Base-by-base conservation (phyloP, 2,888 invertebrate genomes). In the Campoplex nolae region DNA sequence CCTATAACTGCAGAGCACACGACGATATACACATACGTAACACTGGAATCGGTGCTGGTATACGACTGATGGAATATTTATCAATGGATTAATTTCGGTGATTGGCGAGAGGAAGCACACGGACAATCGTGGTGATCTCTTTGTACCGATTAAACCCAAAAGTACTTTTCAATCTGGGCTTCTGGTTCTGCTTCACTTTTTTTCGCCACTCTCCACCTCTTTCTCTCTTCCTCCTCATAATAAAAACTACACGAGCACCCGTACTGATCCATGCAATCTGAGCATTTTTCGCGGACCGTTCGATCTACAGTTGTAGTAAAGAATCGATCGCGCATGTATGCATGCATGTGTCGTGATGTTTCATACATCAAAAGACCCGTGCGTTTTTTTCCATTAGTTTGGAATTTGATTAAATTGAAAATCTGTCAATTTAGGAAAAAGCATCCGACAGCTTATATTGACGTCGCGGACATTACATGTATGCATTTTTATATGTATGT, bases 351-450 rank as follows among this genome's bases (percentile, higher is more conserved):
- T 82, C 45, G 68, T 77, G 75, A 79, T 85, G 70, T 88, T 89
- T 90, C 90, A 88, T 90, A 89, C 91, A 92, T 93, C 93, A 93
- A 93, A 93, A 92, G 93, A 93, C 92, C 92, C 91, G 91, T 8
- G 93, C 92, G 93, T 93, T 94, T 92, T 83, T 93, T 93, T 93
- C 93, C 94, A 93, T 94, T 94, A 93, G 93, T 94, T 93, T 92
- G 93, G 90, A 93, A 92, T 93, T 94, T 93, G 94, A 94, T 94
- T 93, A 93, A 93, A 94, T 94, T 93, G 94, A 94, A 93, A 94
- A 94, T 94, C 94, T 93, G 94, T 94, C 94, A 94, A 93, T 94
- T 94, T 93, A 92, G 92, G 92, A 93, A 93, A 93, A 93, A 93
- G 92, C 93, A 92, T 93, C 93, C 92, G 93, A 93, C 92, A 92